Base-by-base conservation (phyloP, 2,888 invertebrate genomes). In the Lepidochrysops patricia region DNA sequence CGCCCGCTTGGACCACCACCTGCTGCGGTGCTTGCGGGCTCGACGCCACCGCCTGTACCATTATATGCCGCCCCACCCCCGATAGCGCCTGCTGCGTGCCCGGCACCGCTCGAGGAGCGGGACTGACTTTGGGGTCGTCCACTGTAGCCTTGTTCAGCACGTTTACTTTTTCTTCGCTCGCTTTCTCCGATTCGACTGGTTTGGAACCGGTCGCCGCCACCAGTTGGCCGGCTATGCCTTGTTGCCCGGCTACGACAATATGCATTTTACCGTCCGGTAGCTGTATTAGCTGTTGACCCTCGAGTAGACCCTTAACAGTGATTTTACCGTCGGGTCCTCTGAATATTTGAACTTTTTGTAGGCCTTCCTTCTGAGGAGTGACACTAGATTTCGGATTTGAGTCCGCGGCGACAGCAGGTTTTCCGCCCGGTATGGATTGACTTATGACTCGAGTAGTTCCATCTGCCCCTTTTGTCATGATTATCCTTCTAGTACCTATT, bases 181-280 rank as follows among this genome's bases (percentile, higher is more conserved):
- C 49, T 1, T 62, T 23, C 1, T 68, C 68, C 13, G 68, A 61
- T 43, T 80, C 74, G 9, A 25, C 23, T 67, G 78, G n/a, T 72
- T 79, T 66, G 62, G 74, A 54, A n/a, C 64, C 65, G 2, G 80
- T 75, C 7, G 84, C 78, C 13, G 88, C 80, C 5, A 89, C 84
- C 26, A 89, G 71, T 66, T 88, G 87, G 1, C 89, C 88, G 0
- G 79, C 71, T 62, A 85, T 78, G 13, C 91, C 90, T 50, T 92
- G 87, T 72, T 93, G 93, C 5, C 91, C 91, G 7, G 93, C 91
- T 76, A 92, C 94, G 34, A 95, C 90, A 15, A 98, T 94, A 75
- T 98, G 97, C 25, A 98, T 85, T 77, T 97, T 96, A 0, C 98
- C 98, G 79, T 98, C 98, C 0, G 97, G 95, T 92, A 97, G 94